Percentiles rank a stretch among this genome's conserved stretches.
phyloP scores from a whole-genome alignment of 1,140 invertebrate genomes.

The Diachasma alloeum region DNA sequence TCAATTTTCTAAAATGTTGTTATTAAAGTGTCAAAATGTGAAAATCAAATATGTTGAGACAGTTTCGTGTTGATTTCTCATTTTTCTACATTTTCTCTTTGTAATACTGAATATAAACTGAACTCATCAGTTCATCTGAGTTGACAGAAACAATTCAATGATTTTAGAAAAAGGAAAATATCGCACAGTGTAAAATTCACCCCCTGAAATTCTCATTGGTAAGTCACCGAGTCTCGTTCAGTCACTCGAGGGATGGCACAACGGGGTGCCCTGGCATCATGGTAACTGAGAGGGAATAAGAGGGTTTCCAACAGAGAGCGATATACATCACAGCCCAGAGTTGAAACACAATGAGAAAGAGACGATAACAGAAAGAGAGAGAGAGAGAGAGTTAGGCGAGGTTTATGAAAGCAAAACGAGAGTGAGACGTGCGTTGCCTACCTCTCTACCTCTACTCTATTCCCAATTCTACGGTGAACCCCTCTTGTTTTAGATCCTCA shows the following conservation, averaged over 20 bases:
- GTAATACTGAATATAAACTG: too few relatives aligned
- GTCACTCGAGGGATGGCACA: slow-evolving; percentile 12
- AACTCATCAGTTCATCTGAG: too few relatives aligned
- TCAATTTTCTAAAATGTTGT: too few relatives aligned
- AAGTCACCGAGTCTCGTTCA: slow-evolving; percentile 4
- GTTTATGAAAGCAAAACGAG: slow-evolving; percentile 54
- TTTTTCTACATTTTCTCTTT: too few relatives aligned
- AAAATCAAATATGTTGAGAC: too few relatives aligned
- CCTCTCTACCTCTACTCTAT: slow-evolving; percentile 32
- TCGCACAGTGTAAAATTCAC: neutral
- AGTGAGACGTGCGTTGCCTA: slow-evolving; percentile 48
- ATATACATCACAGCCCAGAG: neutral
- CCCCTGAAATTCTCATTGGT: slow-evolving; percentile 7
- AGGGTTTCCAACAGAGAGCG: slow-evolving; percentile 5
- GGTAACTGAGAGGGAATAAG: slow-evolving; percentile 15
- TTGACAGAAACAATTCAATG: too few relatives aligned
- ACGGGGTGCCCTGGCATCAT: slow-evolving; percentile 17
- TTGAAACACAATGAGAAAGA: slow-evolving; percentile 6
- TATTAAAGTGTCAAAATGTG: too few relatives aligned
- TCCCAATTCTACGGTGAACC: slow-evolving; percentile 3
- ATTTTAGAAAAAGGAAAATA: too few relatives aligned
- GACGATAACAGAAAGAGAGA: slow-evolving; percentile 10
- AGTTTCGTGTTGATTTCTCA: too few relatives aligned
- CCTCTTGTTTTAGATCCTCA: slow-evolving; percentile 7
- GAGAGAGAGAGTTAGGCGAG: slow-evolving; percentile 6